Base-by-base conservation (phyloP, 2,888 invertebrate genomes). In the Platycheirus albimanus region DNA sequence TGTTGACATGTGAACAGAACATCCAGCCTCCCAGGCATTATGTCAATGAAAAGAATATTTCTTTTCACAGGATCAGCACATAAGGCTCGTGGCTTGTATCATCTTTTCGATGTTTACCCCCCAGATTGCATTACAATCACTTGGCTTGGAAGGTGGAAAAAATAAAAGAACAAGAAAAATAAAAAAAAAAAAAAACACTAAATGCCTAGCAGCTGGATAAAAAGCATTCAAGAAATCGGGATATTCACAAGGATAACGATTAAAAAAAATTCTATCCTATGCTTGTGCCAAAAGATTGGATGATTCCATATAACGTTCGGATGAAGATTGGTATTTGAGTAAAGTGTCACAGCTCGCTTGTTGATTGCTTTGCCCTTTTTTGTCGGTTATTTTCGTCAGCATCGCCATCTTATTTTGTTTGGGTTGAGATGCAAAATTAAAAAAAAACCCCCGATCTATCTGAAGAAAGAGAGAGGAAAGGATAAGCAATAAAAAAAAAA, bases 361-460 rank as follows among this genome's bases (percentile, higher is more conserved):
- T 79, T 67, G 74, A 79, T 79, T 79, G 61, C 74, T 67, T 47
- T 74, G 54, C 24, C 74, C 45, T 61, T 61, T 61, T 61, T 61
- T 13, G 20, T n/a, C 15, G 28, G 8, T 15, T 13, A 2, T 7
- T 13, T 36, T 72, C n/a, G 66, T 67, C 28, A 30, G 43, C 61
- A 4, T 52, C 51, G 13, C 19, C n/a, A 11, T 41, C 13, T 15
- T 30, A 15, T n/a, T n/a, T n/a, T n/a, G n/a, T n/a, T n/a, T n/a
- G n/a, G 24, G 2, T 15, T 24, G 15, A 15, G 15, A 45, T 30
- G 30, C 30, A 45, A 61, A 61, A 41, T 13, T 3, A 11, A 38
- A 38, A 38, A 28, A 33, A 61, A 45, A 58, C 43, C 20, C 38
- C 56, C 20, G 24, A 28, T 15, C 41, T 24, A 20, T n/a, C 54